Evolutionary conservation across 1,140 invertebrate species (phyloP), one percentile per base, ranked within the genome.

Genomic region (Apolygus lucorum): DNA sequence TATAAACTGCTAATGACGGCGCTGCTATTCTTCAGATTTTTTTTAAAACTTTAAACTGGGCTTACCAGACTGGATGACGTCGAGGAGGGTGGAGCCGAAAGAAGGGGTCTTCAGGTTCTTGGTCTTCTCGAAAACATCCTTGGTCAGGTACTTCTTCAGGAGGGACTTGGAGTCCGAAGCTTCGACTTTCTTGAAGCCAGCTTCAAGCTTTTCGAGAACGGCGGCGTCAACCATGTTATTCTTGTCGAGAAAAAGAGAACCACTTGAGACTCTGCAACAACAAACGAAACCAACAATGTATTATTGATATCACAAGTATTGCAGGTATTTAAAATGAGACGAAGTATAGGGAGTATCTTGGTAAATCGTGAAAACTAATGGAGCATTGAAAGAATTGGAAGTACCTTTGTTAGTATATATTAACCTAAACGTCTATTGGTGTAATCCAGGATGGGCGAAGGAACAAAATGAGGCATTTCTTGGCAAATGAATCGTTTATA

Each of bases 141-240:
- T 88, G 75, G 91, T 90, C 66, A 97, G 84, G 81, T 93, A 90
- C 80, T 97, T 98, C 84, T 96, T 97, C 82, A 97, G 82, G 77
- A 97, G 84, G 62, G 94, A 96, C 81, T 96, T 95, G 79, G 93
- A 95, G 80, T 95, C 90, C 68, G 92, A 93, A 72, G 82, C 88
- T 73, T 86, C 82, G 75, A 97, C 82, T 82, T 95, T 96, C 84
- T 88, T 86, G 83, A 88, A 95, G 75, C 91, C 92, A 78, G 89
- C 86, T 82, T 95, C 92, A 81, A 96, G 82, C 84, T 95, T 95
- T 77, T 93, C 90, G 78, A 92, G 80, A 76, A 88, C 87, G 80
- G 88, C 90, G 76, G 90, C 87, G 82, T 93, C 92, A 81, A 92
- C 90, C 73, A 74, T 74, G 63, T 73, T 73, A 42, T 66, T 52